These are phyloP conservation scores for Tetramorium alpestre DNA, from an alignment of 1,140 invertebrate species.

Conservation along the genomic window DNA sequence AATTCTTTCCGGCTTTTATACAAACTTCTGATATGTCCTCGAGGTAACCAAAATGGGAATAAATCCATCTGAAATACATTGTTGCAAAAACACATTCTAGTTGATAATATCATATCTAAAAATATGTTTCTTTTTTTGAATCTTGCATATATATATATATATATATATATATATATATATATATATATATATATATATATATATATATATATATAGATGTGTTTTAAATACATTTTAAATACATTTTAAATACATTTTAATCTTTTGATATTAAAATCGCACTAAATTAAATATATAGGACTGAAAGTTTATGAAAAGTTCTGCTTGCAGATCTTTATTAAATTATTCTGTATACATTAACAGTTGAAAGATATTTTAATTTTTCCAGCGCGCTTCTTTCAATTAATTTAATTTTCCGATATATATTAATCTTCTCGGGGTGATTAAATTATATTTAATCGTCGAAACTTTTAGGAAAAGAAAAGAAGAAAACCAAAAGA, in stretches of 20 bases:
- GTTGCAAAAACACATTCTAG: not conserved
- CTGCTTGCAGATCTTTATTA: not conserved
- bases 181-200: too few relatives aligned
- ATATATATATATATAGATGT: too few relatives aligned
- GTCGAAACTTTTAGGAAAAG: not conserved
- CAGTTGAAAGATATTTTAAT: slow-evolving; percentile 3
- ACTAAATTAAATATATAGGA: not conserved
- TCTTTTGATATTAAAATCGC: not conserved
- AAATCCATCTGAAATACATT: not conserved
- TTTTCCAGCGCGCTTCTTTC: not conserved
- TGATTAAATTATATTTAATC: slow-evolving; percentile 41
- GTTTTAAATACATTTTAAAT: not conserved
- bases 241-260: not conserved
- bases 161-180: too few relatives aligned
- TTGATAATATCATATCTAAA: not conserved
- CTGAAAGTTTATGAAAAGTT: slow-evolving; percentile 12
- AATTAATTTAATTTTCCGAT: slow-evolving; percentile 42
- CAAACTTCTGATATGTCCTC: slow-evolving; percentile 24
- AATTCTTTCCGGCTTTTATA: slow-evolving; percentile 48
- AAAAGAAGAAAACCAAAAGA: not conserved
- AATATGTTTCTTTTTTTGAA: not conserved
- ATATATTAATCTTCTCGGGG: slow-evolving; percentile 20
- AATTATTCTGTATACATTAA: slow-evolving; percentile 11
- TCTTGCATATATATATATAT: not conserved
- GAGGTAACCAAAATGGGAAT: not conserved